Conservation (phyloP, 2,113 vertebrate species). For the Plecotus auritus region DNA sequence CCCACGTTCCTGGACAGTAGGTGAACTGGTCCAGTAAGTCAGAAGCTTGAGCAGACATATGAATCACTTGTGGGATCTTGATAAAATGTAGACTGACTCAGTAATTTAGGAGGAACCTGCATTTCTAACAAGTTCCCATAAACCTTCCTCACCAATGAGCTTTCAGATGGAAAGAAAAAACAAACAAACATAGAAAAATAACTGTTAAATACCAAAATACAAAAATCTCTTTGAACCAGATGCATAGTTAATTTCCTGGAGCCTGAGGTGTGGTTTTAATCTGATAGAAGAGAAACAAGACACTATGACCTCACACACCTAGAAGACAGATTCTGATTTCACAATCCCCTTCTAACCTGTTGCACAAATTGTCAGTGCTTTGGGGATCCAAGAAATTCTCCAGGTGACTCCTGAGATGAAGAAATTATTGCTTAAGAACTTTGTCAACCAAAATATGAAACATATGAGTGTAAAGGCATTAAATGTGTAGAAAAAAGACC, state of each 20-base stretch:
- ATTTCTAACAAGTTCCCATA: not conserved
- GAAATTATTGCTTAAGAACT: slow-evolving; percentile 14
- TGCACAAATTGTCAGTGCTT: slow-evolving; percentile 29
- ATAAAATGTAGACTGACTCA: not conserved
- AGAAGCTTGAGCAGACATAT: not conserved
- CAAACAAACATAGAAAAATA: not conserved
- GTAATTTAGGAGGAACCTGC: not conserved
- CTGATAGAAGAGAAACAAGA: not conserved
- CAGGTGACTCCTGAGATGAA: not conserved
- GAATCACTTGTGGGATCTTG: not conserved
- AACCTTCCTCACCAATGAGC: not conserved
- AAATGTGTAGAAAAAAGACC: not conserved
- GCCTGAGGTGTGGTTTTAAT: slow-evolving; percentile 19
- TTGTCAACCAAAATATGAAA: not conserved
- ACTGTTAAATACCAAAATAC: not conserved
- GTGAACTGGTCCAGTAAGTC: not conserved
- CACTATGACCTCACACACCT: slow-evolving; percentile 26
- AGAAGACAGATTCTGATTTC: slow-evolving; percentile 47
- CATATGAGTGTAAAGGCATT: not conserved
- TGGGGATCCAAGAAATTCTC: not conserved
- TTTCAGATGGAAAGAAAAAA: not conserved
- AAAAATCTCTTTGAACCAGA: slow-evolving; percentile 31
- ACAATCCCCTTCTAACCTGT: slow-evolving; percentile 40
- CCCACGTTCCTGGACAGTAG: not conserved
- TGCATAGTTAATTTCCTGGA: not conserved